Percentiles rank a stretch among this genome's conserved stretches.
phyloP scores from a whole-genome alignment of 2,113 vertebrate genomes.

The Rhadina sibilatrix region DNA sequence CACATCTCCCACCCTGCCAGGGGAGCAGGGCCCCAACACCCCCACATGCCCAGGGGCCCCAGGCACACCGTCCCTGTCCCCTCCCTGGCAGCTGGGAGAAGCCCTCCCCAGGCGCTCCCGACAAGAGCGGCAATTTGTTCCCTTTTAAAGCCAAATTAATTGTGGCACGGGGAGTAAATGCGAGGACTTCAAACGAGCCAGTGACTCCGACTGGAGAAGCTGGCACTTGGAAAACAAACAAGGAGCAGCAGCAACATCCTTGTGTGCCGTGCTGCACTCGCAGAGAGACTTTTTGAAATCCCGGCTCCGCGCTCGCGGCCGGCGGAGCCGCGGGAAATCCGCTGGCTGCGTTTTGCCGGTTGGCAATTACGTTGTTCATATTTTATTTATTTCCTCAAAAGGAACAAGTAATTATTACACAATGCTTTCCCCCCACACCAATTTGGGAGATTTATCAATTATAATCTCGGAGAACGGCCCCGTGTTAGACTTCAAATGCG shows the following conservation, averaged over 20 bases:
- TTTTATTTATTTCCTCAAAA: slow-evolving; percentile 73
- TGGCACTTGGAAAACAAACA: slow-evolving; percentile 41
- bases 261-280: neutral
- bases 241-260: neutral
- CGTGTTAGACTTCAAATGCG: slow-evolving; percentile 63
- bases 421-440: slow-evolving; percentile 28
- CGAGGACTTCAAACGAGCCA: neutral
- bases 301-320: neutral
- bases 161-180: neutral
- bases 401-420: slow-evolving; percentile 68
- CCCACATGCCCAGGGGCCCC: neutral
- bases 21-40: neutral
- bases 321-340: slow-evolving; percentile 30
- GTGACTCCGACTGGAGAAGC: neutral
- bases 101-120: neutral
- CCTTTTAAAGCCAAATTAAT: slow-evolving; percentile 31
- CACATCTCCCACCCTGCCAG: rapidly evolving
- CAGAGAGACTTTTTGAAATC: slow-evolving; percentile 39
- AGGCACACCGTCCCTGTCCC: rapidly evolving
- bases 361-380: slow-evolving; percentile 67
- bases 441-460: slow-evolving; percentile 70
- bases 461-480: slow-evolving; percentile 64
- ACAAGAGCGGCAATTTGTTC: slow-evolving; percentile 35
- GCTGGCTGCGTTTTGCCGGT: neutral
- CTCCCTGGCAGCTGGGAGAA: neutral